Base-by-base conservation (phyloP, 1,140 invertebrate species). In the Heliconius melpomene region DNA sequence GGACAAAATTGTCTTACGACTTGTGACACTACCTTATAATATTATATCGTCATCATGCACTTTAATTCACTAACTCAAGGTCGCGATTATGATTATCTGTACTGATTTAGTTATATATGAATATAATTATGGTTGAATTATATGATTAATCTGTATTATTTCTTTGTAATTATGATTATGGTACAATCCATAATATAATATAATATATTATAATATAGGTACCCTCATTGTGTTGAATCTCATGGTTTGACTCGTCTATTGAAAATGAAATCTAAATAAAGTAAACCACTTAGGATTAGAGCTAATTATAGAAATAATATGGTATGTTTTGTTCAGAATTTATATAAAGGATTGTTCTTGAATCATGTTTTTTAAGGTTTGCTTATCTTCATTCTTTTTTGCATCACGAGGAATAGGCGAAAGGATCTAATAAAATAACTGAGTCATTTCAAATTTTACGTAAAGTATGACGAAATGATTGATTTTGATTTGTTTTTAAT, bases 31-130 rank as follows among this genome's bases (percentile, higher is more conserved):
- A 32, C 52, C 16, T 32, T 52, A 7, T 3, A 66, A 16, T 66
- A 46, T 46, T 5, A 66, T 16, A 29, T 2, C 85, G 86, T 84
- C 83, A 84, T 85, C 79, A 77, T 82, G 79, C 82, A 81, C 84
- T 88, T 89, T 88, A 86, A 88, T 82, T 84, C 78, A 85, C 80
- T 88, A 86, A 89, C 84, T 88, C 87, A 90, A 90, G 89, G 89
- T 87, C 85, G 72, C 72, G 66, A 82, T 80, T 76, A 78, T 50
- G 75, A 83, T 32, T 78, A 77, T 80, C 75, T 57, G 72, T 77
- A 74, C 82, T 80, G 78, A 80, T 82, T 78, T 77, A 81, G 77
- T 81, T 81, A 72, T 75, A 81, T 36, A 81, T 81, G 78, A 76
- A 83, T 78, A 83, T 80, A 75, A 66, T 80, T 83, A 80, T 83